Evolutionary conservation across 2,113 vertebrate species (phyloP).

Genomic region (Anhinga anhinga): DNA sequence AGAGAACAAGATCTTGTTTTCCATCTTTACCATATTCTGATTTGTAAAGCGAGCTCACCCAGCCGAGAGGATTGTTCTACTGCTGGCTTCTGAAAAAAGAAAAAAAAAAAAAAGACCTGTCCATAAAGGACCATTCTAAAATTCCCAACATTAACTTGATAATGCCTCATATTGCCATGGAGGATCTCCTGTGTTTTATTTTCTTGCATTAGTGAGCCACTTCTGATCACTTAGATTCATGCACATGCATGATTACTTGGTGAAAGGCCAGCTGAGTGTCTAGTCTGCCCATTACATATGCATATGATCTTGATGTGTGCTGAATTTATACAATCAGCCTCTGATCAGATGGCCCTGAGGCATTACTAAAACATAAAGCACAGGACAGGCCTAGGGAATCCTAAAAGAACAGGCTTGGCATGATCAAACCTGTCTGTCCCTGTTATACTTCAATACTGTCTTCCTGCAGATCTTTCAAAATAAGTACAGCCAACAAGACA

Average conservation of each 20-base stretch:
- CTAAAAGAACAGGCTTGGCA: neutral
- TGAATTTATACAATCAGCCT: neutral
- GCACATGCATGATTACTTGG: accelerated
- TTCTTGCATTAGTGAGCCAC: neutral
- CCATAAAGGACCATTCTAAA: neutral
- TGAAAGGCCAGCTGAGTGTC: neutral
- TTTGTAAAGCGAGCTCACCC: neutral
- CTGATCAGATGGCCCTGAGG: neutral
- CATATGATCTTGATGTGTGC: accelerated
- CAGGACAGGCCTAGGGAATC: neutral
- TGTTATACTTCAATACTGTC: neutral
- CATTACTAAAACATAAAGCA: neutral
- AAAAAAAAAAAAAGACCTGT: neutral
- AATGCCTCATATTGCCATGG: neutral
- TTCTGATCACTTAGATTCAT: neutral
- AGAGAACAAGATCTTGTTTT: neutral
- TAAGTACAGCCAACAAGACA: neutral
- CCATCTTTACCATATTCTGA: neutral
- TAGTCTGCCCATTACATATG: neutral
- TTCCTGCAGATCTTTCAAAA: slow-evolving; percentile 43
- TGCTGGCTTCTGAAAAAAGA: neutral
- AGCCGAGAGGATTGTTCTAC: neutral
- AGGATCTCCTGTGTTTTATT: neutral
- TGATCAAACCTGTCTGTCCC: slow-evolving; percentile 32
- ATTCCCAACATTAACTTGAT: neutral